These are phyloP conservation scores for Tor tambroides DNA, from an alignment of 2,113 vertebrate species.

Conservation along the genomic window DNA sequence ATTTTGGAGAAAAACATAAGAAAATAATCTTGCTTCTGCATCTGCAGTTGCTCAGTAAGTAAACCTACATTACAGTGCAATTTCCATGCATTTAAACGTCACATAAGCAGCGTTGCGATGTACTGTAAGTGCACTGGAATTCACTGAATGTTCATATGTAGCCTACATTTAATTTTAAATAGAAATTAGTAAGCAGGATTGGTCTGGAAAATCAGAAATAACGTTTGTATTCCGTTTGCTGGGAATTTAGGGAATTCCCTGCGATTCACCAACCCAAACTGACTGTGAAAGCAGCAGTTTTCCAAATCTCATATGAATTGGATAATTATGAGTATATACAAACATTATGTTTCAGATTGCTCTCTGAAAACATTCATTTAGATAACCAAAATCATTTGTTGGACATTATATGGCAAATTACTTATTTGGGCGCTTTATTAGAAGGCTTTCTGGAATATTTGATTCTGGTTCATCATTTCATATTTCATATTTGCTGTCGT, in stretches of 20 bases:
- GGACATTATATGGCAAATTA: neutral
- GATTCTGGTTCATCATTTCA: neutral
- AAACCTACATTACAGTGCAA: neutral
- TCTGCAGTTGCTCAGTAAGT: neutral
- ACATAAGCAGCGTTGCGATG: neutral
- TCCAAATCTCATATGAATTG: slow-evolving; percentile 14
- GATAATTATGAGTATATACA: neutral
- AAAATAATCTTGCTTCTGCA: slow-evolving; percentile 26
- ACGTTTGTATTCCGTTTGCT: neutral
- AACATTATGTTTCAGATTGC: neutral
- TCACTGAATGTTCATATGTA: neutral
- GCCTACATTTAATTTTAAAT: neutral
- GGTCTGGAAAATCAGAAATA: neutral
- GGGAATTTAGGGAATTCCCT: neutral
- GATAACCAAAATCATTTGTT: too few relatives aligned
- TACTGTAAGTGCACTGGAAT: neutral
- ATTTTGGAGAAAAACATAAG: neutral
- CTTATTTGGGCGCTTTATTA: neutral
- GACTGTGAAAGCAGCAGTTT: neutral
- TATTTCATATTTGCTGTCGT: neutral
- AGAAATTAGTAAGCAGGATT: neutral
- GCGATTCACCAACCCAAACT: neutral
- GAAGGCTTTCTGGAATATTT: neutral
- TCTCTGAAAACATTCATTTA: neutral
- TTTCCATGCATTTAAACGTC: neutral